These are phyloP conservation scores for Leucoma salicis DNA, from an alignment of 2,888 invertebrate species.

Conservation along the genomic window DNA sequence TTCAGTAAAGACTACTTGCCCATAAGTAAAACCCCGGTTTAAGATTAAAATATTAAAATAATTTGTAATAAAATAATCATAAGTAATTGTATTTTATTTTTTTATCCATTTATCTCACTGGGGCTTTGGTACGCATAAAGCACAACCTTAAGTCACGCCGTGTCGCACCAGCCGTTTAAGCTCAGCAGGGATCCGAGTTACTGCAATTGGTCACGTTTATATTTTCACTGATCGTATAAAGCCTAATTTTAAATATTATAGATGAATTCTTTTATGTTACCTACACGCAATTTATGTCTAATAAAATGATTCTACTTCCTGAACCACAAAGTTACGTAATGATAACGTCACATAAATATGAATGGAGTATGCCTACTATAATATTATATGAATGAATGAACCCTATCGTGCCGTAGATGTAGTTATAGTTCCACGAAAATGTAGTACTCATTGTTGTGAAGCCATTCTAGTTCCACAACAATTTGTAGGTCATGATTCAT, in stretches of 20 bases:
- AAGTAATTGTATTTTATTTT: conserved; percentile 51
- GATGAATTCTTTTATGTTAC: conserved; percentile 34
- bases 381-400: no score
- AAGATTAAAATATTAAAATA: conserved; percentile 33
- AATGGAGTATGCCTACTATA: no score
- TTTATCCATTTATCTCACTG: conserved; percentile 48
- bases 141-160: conserved; percentile 46
- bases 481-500: no score
- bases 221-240: conserved; percentile 62
- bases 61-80: conserved; percentile 49
- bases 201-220: conserved; percentile 71
- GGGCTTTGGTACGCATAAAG: conserved; percentile 36
- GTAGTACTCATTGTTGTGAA: no score
- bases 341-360: no score
- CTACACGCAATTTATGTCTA: conserved; percentile 29
- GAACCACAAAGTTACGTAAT: no score
- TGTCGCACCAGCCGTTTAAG: conserved; percentile 55
- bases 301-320: conserved; percentile 25
- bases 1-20: conserved; percentile 14
- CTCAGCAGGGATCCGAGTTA: conserved; percentile 60
- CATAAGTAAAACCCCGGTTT: conserved; percentile 34
- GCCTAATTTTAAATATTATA: conserved; percentile 49
- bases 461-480: no score
- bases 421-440: no score
- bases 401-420: no score